Evolutionary conservation across 1,140 invertebrate genomes (phyloP).

Genomic region (Tetramorium simillimum): DNA sequence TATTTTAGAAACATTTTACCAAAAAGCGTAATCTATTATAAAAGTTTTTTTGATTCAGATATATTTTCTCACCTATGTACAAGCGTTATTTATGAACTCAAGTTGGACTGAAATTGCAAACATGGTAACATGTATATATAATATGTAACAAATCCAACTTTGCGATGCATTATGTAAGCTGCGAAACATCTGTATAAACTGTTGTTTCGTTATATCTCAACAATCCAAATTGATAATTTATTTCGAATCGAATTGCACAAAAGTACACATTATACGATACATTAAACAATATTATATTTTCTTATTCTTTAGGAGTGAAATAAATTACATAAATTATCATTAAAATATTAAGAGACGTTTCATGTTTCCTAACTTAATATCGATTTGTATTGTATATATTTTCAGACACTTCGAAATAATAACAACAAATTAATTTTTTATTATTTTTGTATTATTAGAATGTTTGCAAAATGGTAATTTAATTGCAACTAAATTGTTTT

Average conservation of each 20-base stretch:
- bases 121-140: background rate
- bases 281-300: background rate
- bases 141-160: background rate
- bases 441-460: background rate
- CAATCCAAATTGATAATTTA: background rate
- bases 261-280: background rate
- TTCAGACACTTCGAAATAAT: background rate
- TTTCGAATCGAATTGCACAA: background rate
- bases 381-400: background rate
- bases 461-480: background rate
- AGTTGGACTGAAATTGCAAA: background rate
- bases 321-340: background rate
- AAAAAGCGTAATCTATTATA: background rate
- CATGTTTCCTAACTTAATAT: background rate
- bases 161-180: background rate
- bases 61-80: background rate
- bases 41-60: background rate
- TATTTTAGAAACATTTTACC: background rate
- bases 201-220: background rate
- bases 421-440: background rate
- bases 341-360: background rate
- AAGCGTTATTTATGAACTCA: background rate
- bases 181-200: background rate
- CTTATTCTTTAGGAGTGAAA: background rate
- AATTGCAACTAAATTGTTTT: background rate